phyloP scores from a whole-genome alignment of 1,140 invertebrate species.

The Drosophila oshimai region DNA sequence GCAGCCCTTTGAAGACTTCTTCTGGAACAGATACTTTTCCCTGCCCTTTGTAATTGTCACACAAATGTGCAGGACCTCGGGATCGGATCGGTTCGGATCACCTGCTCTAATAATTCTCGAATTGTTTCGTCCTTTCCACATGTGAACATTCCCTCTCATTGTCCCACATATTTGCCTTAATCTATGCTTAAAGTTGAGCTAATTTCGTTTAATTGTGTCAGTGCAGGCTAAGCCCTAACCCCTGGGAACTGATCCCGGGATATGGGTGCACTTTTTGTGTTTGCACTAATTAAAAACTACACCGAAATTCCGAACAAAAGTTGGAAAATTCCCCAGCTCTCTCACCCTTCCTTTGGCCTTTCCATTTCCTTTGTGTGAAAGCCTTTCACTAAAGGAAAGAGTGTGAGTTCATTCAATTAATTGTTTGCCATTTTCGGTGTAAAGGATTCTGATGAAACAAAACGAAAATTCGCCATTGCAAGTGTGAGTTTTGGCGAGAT shows the following conservation, averaged over 20 bases:
- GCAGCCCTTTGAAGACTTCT: slow-evolving; percentile 13
- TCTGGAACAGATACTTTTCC: neutral
- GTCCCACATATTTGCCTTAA: slow-evolving; percentile 70
- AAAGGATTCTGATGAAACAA: slow-evolving; percentile 33
- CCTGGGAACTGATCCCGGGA: slow-evolving; percentile 20
- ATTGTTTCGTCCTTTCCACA: neutral
- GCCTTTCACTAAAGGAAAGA: slow-evolving; percentile 54
- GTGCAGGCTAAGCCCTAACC: slow-evolving; percentile 44
- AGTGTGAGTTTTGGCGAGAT: slow-evolving; percentile 55
- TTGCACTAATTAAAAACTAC: slow-evolving; percentile 72
- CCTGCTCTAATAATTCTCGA: slow-evolving; percentile 70
- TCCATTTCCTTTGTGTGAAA: slow-evolving; percentile 35
- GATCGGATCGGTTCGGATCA: slow-evolving; percentile 17
- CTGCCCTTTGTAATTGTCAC: slow-evolving; percentile 11
- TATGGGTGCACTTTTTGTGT: slow-evolving; percentile 59
- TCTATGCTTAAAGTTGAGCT: slow-evolving; percentile 77
- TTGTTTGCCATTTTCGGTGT: slow-evolving; percentile 52
- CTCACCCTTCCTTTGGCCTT: neutral
- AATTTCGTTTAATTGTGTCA: slow-evolving; percentile 81
- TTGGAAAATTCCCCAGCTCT: slow-evolving; percentile 12
- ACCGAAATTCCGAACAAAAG: slow-evolving; percentile 36
- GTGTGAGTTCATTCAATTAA: slow-evolving; percentile 71
- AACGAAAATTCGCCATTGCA: neutral
- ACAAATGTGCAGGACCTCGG: slow-evolving; percentile 3
- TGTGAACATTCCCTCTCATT: slow-evolving; percentile 1